Base-by-base conservation (phyloP, 1,140 invertebrate genomes). In the Heterodera carotae region DNA sequence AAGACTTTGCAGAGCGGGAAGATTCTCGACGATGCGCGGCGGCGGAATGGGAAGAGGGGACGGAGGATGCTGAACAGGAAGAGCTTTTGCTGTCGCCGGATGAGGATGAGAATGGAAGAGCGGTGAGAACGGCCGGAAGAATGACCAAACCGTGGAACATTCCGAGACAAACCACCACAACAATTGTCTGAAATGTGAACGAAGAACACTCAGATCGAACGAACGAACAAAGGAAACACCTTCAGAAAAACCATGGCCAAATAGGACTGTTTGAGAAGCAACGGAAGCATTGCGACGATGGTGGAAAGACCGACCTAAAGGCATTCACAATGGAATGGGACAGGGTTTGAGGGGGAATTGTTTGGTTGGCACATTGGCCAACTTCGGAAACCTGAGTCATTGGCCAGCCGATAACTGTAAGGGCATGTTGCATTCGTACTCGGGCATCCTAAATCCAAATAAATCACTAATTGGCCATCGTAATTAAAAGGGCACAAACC, bases 211-310 rank as follows among this genome's bases (percentile, higher is more conserved):
- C n/a, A n/a, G n/a, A n/a, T n/a, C n/a, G n/a, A n/a, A n/a, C 31
- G n/a, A 62, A 27, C 25, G 25, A 27, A 22, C 2, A 31, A 48
- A 8, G 18, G 31, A 75, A 31, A 59, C 33, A 48, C 72, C 59
- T 85, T 85, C 5, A 85, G 75, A 69, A 85, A 85, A 25, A 85
- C 84, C 56, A 85, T 60, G 5, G 84, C 84, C 67, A 85, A 70
- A 77, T 85, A 85, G 29, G 84, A 87, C 56, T 85, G 84, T 67
- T 85, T 85, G 70, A 85, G 81, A 15, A 85, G 84, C 12, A 85
- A 76, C 15, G 84, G 84, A 22, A 80, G 70, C 3, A 85, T 64
- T 18, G 87, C 84, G 36, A 88, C 84, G 29, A 85, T 88, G 25
- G 84, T 85, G 25, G 84, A 87, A 6, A 88, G 67, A 2, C 84